Evolutionary conservation across 2,888 invertebrate genomes (phyloP).

Genomic region (Nasonia oneida): DNA sequence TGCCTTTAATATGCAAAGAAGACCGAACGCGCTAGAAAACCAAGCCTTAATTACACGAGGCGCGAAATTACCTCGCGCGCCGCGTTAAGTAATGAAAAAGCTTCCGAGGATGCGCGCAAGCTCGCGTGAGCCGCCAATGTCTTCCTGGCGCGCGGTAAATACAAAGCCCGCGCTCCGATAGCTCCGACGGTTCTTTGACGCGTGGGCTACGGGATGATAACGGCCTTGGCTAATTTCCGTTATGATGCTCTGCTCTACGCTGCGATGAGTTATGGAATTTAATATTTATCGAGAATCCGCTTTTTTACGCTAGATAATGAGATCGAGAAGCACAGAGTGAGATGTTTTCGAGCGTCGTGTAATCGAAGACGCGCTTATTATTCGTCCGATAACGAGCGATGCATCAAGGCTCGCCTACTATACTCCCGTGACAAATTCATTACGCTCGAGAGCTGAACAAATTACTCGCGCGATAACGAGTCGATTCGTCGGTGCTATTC

Average conservation of each 20-base stretch:
- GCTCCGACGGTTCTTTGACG: background rate
- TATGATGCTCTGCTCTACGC: background rate
- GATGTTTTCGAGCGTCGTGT: background rate
- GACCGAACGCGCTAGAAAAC: constrained; percentile 3
- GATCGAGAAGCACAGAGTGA: no score
- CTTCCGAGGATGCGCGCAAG: constrained; percentile 7
- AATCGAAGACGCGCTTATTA: background rate
- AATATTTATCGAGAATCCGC: no score
- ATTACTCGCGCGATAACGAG: constrained; percentile 31
- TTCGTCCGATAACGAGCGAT: background rate
- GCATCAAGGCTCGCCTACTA: background rate
- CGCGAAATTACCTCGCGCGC: background rate
- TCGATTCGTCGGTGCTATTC: constrained; percentile 30
- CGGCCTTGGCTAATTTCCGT: background rate
- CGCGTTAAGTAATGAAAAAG: constrained; percentile 31
- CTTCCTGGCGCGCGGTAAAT: background rate
- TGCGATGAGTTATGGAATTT: no score
- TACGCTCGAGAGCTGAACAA: background rate
- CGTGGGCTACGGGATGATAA: background rate
- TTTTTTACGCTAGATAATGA: no score
- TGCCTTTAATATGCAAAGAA: constrained; percentile 8
- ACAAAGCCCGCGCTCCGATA: background rate
- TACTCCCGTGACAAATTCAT: background rate
- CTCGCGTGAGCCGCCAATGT: background rate
- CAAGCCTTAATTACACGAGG: constrained; percentile 5